Conservation (phyloP, 2,888 invertebrate species). For the Epinotia brunnichana region DNA sequence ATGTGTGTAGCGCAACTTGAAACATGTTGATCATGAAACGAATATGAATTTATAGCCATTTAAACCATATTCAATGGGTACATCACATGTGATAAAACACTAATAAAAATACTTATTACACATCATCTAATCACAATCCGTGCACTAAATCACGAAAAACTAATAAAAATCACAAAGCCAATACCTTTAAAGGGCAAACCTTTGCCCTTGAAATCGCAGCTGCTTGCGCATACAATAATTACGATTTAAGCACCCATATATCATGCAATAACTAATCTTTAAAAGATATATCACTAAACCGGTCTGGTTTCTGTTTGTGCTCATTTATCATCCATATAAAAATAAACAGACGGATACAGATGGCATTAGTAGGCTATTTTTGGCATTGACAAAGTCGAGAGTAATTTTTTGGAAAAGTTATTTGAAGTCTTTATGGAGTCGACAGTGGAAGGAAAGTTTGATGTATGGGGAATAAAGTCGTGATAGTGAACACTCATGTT, state of each 20-base stretch:
- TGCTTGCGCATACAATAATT: conserved; percentile 46
- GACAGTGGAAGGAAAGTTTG: conserved; percentile 33
- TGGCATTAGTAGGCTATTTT: conserved; percentile 46
- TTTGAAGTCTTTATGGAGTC: conserved; percentile 25
- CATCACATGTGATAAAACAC: not conserved
- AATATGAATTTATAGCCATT: not conserved
- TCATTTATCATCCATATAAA: conserved; percentile 43
- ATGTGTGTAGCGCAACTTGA: too few species aligned
- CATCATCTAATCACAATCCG: conserved; percentile 17
- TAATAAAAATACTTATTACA: not conserved
- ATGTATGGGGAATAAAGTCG: conserved; percentile 24
- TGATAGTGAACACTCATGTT: conserved; percentile 32
- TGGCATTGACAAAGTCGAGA: conserved; percentile 44
- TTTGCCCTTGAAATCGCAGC: conserved; percentile 36
- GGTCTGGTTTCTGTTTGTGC: conserved; percentile 47
- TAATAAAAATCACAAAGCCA: conserved; percentile 29
- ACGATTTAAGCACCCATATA: conserved; percentile 51
- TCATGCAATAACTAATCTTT: conserved; percentile 46
- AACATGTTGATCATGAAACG: not conserved
- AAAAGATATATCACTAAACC: conserved; percentile 48
- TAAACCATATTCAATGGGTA: not conserved
- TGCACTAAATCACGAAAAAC: conserved; percentile 31
- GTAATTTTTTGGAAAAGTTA: conserved; percentile 41
- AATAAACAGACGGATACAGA: conserved; percentile 42
- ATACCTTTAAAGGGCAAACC: conserved; percentile 34